Evolutionary conservation across 2,113 vertebrate genomes (phyloP), one percentile per base, ranked within the genome.

Genomic region (Megaceryle maxima): DNA sequence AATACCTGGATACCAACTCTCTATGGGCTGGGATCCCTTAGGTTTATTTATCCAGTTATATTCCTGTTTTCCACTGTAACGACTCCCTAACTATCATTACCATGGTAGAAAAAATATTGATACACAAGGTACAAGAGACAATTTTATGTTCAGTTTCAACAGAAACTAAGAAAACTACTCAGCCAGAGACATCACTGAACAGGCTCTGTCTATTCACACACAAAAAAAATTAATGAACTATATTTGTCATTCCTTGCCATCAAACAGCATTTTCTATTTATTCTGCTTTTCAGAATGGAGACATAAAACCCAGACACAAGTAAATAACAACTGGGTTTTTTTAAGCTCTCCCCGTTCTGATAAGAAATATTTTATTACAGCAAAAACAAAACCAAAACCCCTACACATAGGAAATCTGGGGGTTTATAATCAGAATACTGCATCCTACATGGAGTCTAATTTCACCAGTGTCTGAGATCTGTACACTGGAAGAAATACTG

Each of bases 1-100:
- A 59, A 91, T 91, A 97, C 80, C 87, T 94, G 94, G 87, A 97
- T 98, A 96, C 78, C 85, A 88, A 3, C 82, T 89, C 78, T 91
- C 62, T 79, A 56, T 35, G 74, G 88, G 88, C 94, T 95, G 95
- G 95, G 87, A 97, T 96, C 91, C 83, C 11, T n/a, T 96, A 90
- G 88, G 88, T 97, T 97, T 98, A 92, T 97, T 98, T 97, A 92
- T 94, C 72, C 70, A 90, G 91, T 88, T 96, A 92, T 20, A 10
- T 97, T 96, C 91, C 95, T 95, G 92, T 41, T 97, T 96, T 95
- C 31, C 1, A 28, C 87, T 97, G 93, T 97, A 96, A 96, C 3
- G 11, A 80, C 93, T 97, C 90, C 87, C 41, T 92, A 93, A 66
- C 48, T 95, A 69, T 95, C 93, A 94, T 96, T 88, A 75, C 90